Evolutionary conservation across 2,797 vertebrate genomes (phyloP).

Genomic region (Megaceryle alcyon): DNA sequence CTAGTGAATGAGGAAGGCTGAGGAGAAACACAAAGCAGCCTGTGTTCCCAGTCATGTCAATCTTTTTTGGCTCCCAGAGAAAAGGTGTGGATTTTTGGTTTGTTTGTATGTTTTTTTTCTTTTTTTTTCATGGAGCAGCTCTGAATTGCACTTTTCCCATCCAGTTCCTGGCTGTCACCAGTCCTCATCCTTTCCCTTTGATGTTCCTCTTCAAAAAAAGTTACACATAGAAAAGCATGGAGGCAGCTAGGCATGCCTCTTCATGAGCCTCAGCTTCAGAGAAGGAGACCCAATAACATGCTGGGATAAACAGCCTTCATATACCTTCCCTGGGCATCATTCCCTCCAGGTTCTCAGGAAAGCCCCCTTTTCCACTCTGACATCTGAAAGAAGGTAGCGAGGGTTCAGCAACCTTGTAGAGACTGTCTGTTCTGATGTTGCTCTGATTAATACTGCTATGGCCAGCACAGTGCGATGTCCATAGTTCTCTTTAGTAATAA

Average conservation of each 20-base stretch:
- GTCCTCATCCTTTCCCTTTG: neutral
- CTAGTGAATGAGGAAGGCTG: neutral
- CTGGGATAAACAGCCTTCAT: neutral
- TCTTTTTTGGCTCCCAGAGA: neutral
- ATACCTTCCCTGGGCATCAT: neutral
- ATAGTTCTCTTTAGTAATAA: neutral
- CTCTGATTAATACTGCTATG: neutral
- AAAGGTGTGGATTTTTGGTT: neutral
- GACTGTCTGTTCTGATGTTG: neutral
- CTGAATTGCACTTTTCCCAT: neutral
- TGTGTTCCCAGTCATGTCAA: neutral
- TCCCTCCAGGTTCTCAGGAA: neutral
- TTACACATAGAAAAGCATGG: neutral
- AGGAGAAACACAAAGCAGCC: neutral
- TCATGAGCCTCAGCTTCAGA: neutral
- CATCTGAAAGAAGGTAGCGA: neutral
- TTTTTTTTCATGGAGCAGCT: neutral
- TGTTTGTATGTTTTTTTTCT: too few species aligned
- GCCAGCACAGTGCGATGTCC: neutral
- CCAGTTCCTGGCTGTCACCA: neutral
- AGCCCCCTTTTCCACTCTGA: neutral
- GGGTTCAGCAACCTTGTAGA: neutral
- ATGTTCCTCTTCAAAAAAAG: neutral
- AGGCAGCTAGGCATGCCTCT: neutral
- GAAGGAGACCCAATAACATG: neutral